A percentile compares a stretch with the other conserved stretches of the same genome.
Conservation (phyloP, 2,113 vertebrate species). For the Regulus satrapa region DNA sequence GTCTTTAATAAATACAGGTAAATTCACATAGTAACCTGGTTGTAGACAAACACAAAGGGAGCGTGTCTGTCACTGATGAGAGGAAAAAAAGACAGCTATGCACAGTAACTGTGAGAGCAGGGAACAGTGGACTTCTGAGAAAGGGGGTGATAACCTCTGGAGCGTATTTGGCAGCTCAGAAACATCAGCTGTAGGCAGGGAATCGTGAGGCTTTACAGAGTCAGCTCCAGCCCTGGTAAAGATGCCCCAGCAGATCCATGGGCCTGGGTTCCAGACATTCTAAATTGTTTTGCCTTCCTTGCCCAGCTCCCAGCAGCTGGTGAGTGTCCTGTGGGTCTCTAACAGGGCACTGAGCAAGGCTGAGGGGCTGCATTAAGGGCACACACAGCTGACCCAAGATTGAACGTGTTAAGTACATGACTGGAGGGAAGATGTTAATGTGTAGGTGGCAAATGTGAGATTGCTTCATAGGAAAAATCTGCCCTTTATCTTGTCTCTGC, state of each 20-base stretch:
- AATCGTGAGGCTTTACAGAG: neutral
- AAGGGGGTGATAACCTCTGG: neutral
- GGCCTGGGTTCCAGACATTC: neutral
- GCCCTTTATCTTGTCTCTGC: neutral
- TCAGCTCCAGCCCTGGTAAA: neutral
- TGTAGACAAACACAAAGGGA: neutral
- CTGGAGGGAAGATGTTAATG: neutral
- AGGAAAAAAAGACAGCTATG: neutral
- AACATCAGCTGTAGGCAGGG: neutral
- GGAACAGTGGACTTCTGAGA: neutral
- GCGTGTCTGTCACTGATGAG: neutral
- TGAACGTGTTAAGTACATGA: neutral
- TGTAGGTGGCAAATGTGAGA: neutral
- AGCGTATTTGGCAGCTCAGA: neutral
- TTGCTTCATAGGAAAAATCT: neutral
- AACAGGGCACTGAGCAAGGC: neutral
- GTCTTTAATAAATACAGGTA: neutral
- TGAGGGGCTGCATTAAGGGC: neutral
- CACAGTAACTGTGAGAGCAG: neutral
- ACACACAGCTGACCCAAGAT: rapidly evolving
- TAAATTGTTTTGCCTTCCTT: neutral
- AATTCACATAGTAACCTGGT: neutral
- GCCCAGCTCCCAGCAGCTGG: neutral
- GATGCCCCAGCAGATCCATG: neutral
- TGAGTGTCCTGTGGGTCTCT: neutral